phyloP scores from a whole-genome alignment of 2,888 invertebrate genomes.

The Melanophora roralis region DNA sequence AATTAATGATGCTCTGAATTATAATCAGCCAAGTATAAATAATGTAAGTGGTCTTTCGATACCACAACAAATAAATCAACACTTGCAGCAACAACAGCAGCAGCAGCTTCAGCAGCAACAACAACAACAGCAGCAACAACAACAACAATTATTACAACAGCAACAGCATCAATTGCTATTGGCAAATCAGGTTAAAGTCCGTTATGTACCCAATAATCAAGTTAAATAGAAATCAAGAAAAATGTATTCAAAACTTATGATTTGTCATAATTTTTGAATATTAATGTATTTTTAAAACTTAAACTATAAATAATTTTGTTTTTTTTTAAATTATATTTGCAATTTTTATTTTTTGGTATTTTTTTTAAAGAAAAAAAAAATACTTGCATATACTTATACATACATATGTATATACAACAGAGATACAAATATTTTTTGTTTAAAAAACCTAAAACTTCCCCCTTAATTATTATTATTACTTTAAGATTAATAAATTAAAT shows the following conservation, averaged over 20 bases:
- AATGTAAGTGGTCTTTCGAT: conserved; percentile 74
- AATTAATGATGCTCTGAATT: conserved; percentile 72
- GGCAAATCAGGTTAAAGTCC: conserved; percentile 74
- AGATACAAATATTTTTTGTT: no score
- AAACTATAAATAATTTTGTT: background rate
- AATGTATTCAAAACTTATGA: conserved; percentile 60
- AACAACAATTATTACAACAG: conserved; percentile 68
- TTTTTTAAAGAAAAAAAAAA: no score
- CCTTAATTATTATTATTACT: no score
- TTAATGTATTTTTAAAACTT: background rate
- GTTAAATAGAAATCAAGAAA: conserved; percentile 60
- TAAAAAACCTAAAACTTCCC: no score
- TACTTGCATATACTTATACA: no score
- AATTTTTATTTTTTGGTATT: background rate
- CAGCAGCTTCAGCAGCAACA: conserved; percentile 66
- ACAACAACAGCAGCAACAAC: conserved; percentile 66
- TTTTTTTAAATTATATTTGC: background rate
- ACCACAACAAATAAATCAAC: conserved; percentile 74
- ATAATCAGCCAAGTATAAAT: conserved; percentile 73
- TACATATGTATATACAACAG: no score
- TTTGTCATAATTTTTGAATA: conserved; percentile 55
- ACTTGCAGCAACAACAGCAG: conserved; percentile 73
- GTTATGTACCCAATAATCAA: conserved; percentile 72
- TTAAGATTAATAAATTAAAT: no score
- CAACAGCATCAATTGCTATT: conserved; percentile 68